A percentile compares a stretch with the other conserved stretches of the same genome.
Conservation (phyloP, 2,797 vertebrate species). For the Acrossocheilus fasciatus region DNA sequence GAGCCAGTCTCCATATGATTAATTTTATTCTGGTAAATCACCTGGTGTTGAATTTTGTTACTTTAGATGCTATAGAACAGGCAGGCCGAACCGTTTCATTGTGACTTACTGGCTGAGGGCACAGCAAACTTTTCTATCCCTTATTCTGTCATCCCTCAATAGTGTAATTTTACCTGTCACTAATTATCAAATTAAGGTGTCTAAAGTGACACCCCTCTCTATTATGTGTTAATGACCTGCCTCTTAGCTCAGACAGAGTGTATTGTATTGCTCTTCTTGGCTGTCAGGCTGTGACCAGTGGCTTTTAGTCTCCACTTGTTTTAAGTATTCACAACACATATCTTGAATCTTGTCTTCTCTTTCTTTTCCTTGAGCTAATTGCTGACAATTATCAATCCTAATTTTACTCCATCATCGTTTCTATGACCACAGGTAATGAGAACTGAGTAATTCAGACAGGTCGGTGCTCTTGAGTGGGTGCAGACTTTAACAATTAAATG, state of each 20-base stretch:
- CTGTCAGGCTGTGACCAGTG: constrained; percentile 56
- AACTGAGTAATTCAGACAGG: constrained; percentile 48
- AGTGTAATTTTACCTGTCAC: constrained; percentile 61
- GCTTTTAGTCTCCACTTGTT: constrained; percentile 52
- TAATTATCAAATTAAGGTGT: constrained; percentile 67
- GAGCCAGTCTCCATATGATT: constrained; percentile 7
- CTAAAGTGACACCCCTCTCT: constrained; percentile 58
- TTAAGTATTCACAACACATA: constrained; percentile 47
- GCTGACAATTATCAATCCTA: constrained; percentile 59
- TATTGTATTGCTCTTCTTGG: constrained; percentile 55
- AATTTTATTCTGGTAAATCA: constrained; percentile 14
- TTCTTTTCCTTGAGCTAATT: constrained; percentile 52
- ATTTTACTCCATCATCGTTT: constrained; percentile 56
- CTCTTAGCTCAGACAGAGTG: constrained; percentile 57
- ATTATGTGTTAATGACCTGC: constrained; percentile 63
- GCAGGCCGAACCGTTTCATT: constrained; percentile 29
- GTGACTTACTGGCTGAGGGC: constrained; percentile 42
- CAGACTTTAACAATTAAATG: constrained; percentile 74
- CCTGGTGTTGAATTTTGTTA: constrained; percentile 14
- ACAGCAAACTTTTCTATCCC: constrained; percentile 48
- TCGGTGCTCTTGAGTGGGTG: constrained; percentile 71
- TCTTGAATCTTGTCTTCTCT: constrained; percentile 48
- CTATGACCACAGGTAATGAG: constrained; percentile 48
- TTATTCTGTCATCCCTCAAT: constrained; percentile 42
- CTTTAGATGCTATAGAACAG: constrained; percentile 27